Evolutionary conservation across 2,797 vertebrate species (phyloP).

Genomic region (Heterohyrax brucei): DNA sequence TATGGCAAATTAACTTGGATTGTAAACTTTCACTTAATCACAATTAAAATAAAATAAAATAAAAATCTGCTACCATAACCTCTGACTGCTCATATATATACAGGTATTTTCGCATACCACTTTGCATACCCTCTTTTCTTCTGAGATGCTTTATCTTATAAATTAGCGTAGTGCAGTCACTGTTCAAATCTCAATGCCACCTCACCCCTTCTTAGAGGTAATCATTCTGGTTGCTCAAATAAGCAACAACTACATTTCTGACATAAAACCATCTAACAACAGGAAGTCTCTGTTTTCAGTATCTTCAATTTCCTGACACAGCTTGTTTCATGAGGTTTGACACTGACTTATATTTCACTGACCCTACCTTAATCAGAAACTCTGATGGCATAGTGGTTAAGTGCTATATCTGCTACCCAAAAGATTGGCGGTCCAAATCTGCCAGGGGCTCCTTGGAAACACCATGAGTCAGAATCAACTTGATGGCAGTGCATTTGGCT

Average conservation of each 20-base stretch:
- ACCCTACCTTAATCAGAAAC: constrained; percentile 2
- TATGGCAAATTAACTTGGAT: too few species aligned
- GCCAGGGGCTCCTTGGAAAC: too few species aligned
- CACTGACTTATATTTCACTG: background rate
- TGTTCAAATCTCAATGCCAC: constrained; percentile 2
- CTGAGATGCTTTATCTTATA: background rate
- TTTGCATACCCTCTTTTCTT: background rate
- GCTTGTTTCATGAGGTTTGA: background rate
- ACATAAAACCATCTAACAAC: constrained; percentile 19
- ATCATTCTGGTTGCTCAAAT: constrained; percentile 10
- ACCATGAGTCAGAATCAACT: too few species aligned
- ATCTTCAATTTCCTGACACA: constrained; percentile 41
- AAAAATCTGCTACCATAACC: too few species aligned
- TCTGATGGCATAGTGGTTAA: too few species aligned
- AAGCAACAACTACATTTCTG: constrained; percentile 41
- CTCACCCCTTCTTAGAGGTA: background rate
- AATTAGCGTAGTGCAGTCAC: background rate
- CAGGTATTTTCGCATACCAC: background rate
- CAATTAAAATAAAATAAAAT: too few species aligned
- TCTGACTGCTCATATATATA: too few species aligned
- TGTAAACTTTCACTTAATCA: too few species aligned
- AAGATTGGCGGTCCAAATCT: too few species aligned
- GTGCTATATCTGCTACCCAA: too few species aligned
- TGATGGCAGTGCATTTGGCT: too few species aligned
- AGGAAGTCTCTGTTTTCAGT: background rate